Percentiles rank a stretch among this genome's conserved stretches.
These are phyloP conservation scores for Dasysyrphus tricinctus DNA, from an alignment of 2,888 invertebrate genomes.

Conservation along the genomic window DNA sequence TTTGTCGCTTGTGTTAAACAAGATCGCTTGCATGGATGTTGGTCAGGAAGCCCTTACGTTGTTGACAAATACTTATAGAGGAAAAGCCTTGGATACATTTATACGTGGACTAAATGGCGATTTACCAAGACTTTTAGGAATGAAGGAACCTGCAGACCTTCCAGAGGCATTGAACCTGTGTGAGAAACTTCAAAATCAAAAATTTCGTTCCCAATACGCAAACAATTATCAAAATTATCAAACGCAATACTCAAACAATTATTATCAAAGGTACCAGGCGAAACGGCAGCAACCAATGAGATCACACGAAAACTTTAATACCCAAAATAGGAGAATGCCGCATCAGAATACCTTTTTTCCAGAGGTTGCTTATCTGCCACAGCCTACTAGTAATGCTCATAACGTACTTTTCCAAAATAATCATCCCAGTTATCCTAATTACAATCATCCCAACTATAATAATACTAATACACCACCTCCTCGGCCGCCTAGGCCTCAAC, in stretches of 20 bases:
- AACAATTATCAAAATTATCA: background rate
- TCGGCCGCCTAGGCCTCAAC: conserved; percentile 47
- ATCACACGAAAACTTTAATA: too few relatives aligned
- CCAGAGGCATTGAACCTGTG: conserved; percentile 17
- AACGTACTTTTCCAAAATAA: background rate
- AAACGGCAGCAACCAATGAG: too few relatives aligned
- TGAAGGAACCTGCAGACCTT: conserved; percentile 14
- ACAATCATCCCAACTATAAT: background rate
- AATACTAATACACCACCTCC: too few relatives aligned
- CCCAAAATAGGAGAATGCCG: too few relatives aligned
- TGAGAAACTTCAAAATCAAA: conserved; percentile 6
- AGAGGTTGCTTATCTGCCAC: background rate
- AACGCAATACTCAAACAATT: too few relatives aligned
- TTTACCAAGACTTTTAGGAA: conserved; percentile 12
- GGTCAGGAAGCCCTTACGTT: conserved; percentile 2
- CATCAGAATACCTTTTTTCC: conserved; percentile 1
- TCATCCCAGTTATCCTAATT: background rate
- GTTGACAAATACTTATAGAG: conserved; percentile 8
- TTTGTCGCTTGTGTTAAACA: background rate
- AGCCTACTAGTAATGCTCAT: background rate
- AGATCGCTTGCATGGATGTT: conserved; percentile 18
- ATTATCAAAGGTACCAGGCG: too few relatives aligned
- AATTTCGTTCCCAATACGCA: conserved; percentile 14
- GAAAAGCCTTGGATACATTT: background rate
- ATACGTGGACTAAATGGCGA: conserved; percentile 24